Conservation (phyloP, 2,113 vertebrate genomes). For the Dasyprocta punctata region DNA sequence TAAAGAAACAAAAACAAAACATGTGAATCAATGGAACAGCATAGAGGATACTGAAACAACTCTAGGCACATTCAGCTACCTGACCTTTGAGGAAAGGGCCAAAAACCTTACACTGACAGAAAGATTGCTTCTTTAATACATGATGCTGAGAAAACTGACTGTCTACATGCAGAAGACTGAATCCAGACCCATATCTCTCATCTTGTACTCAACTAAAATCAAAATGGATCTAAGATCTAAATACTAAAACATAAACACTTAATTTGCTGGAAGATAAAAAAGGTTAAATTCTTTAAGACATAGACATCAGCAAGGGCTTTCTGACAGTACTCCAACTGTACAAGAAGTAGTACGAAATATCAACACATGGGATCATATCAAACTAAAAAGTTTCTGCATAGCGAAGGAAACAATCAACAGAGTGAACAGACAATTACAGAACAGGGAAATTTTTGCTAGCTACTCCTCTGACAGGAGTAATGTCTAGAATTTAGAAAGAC, state of each 20-base stretch:
- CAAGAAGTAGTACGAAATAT: neutral
- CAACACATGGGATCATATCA: neutral
- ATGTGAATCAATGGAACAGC: neutral
- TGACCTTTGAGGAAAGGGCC: neutral
- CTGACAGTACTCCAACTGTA: neutral
- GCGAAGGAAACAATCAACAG: neutral
- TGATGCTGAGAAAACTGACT: neutral
- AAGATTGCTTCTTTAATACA: neutral
- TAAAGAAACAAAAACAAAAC: neutral
- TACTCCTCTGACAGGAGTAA: neutral
- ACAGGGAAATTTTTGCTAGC: neutral
- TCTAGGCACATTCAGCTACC: neutral
- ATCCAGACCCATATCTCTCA: neutral
- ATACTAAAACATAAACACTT: neutral
- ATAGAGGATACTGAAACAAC: neutral
- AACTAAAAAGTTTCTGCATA: neutral
- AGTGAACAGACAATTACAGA: neutral
- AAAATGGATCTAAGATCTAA: neutral
- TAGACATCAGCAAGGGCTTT: neutral
- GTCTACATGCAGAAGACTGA: neutral
- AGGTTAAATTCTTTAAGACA: neutral
- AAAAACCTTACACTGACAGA: neutral
- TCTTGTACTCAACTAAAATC: neutral
- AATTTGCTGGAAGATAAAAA: neutral
- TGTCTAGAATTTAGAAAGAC: neutral